Conservation (phyloP, 2,113 vertebrate genomes). For the Paradoxurus hermaphroditus region DNA sequence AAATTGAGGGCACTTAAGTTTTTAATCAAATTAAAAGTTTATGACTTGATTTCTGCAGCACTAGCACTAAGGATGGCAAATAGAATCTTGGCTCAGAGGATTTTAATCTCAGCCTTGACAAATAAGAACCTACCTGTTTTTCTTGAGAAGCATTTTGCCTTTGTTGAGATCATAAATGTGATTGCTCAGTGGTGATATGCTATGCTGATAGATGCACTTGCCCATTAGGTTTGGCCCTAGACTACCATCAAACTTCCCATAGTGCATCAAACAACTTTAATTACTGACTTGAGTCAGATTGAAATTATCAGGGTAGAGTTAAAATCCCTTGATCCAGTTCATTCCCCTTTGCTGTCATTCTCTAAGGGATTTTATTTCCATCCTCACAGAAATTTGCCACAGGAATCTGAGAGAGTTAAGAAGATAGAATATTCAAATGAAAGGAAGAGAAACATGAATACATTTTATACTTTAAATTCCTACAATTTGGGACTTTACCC, state of each 20-base stretch:
- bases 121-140: constrained; percentile 38
- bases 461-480: not conserved
- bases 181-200: constrained; percentile 37
- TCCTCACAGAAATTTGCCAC: constrained; percentile 2
- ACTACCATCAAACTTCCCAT: constrained; percentile 48
- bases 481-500: not conserved
- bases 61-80: constrained; percentile 59
- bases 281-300: constrained; percentile 54
- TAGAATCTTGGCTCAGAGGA: constrained; percentile 69
- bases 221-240: constrained; percentile 37
- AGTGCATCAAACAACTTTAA: constrained; percentile 50
- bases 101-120: constrained; percentile 64
- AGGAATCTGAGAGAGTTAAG: not conserved
- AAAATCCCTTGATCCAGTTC: constrained; percentile 37
- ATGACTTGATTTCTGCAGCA: constrained; percentile 64
- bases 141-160: constrained; percentile 48
- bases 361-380: constrained; percentile 41
- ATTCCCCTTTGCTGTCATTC: constrained; percentile 40
- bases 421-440: not conserved
- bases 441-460: not conserved
- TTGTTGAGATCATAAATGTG: constrained; percentile 51
- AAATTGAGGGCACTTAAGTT: constrained; percentile 65
- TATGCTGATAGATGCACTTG: constrained; percentile 57
- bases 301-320: constrained; percentile 47
- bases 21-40: constrained; percentile 80